Conservation (phyloP, 2,888 invertebrate genomes). For the Lasioglossum vierecki region DNA sequence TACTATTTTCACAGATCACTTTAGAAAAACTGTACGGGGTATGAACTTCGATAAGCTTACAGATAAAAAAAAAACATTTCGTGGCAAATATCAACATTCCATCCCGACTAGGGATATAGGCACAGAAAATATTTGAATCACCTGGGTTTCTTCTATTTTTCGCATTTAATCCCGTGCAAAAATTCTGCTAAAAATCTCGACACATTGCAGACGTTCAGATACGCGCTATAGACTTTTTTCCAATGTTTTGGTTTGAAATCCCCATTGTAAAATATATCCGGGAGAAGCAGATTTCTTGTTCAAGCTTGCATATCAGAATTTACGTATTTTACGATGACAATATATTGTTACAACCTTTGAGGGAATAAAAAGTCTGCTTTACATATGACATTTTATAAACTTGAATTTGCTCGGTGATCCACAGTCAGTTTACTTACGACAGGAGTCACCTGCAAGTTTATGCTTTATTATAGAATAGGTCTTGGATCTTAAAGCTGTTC, state of each 20-base stretch:
- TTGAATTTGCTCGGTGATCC: background rate
- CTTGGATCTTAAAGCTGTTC: background rate
- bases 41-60: background rate
- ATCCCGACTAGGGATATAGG: background rate
- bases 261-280: background rate
- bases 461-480: background rate
- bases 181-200: background rate
- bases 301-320: background rate
- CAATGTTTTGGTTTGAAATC: background rate
- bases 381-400: background rate
- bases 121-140: background rate
- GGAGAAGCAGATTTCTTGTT: background rate
- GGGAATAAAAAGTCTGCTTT: background rate
- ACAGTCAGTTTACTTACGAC: background rate
- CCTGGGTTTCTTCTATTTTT: background rate
- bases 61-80: background rate
- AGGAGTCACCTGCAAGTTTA: background rate
- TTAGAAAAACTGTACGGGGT: background rate
- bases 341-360: background rate
- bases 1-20: background rate
- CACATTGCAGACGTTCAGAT: background rate
- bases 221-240: background rate
- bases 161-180: background rate
- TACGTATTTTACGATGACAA: background rate
- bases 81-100: background rate